phyloP scores from a whole-genome alignment of 1,140 invertebrate species.

The Leptinotarsa texana region DNA sequence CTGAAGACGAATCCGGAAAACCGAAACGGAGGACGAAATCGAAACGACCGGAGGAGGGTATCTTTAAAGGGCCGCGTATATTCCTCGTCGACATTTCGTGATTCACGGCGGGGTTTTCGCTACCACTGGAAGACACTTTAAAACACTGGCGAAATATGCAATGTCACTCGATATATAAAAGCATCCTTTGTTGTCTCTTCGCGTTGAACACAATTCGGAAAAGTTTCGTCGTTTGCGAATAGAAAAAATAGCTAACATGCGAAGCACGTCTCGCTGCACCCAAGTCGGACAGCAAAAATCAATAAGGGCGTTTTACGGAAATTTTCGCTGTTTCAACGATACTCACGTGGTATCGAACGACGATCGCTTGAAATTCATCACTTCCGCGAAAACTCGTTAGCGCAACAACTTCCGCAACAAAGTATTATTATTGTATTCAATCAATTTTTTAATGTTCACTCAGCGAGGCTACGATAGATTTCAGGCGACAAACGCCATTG shows the following conservation, averaged over 20 bases:
- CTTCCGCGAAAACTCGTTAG: not conserved
- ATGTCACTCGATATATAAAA: constrained; percentile 31
- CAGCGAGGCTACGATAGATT: constrained; percentile 40
- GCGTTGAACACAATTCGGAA: constrained; percentile 32
- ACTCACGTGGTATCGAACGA: constrained; percentile 9
- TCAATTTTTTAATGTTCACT: constrained; percentile 13
- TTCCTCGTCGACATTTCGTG: constrained; percentile 28
- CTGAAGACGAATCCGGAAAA: not conserved
- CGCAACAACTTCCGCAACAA: constrained; percentile 10
- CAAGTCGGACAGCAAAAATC: constrained; percentile 47
- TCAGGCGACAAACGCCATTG: constrained; percentile 52
- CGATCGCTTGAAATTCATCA: constrained; percentile 9
- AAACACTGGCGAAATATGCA: constrained; percentile 30
- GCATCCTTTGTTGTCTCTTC: constrained; percentile 7
- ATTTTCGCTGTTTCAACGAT: constrained; percentile 8
- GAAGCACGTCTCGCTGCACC: constrained; percentile 45
- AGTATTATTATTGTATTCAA: constrained; percentile 11
- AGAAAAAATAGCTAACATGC: constrained; percentile 36
- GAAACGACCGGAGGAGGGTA: not conserved
- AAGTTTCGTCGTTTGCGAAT: constrained; percentile 16
- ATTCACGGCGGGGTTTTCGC: constrained; percentile 27
- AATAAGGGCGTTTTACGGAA: constrained; percentile 55
- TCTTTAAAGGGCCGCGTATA: not conserved
- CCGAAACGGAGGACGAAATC: not conserved
- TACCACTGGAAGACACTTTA: constrained; percentile 33